Evolutionary conservation across 2,888 invertebrate species (phyloP), one percentile per base, ranked within the genome.

Genomic region (Eristalis arbustorum): DNA sequence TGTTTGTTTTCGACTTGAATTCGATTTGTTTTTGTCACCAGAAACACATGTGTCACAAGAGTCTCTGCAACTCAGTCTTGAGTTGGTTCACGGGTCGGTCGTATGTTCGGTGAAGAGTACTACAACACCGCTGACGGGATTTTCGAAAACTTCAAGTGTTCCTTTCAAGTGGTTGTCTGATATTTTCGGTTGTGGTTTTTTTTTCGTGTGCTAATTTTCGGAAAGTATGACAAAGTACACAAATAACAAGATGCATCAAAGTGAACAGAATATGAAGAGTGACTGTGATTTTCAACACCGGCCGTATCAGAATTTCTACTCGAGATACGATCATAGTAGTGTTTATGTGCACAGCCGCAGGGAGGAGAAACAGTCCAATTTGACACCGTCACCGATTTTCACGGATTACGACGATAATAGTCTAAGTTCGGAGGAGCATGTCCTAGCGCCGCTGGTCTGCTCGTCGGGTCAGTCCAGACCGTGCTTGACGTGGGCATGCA

Each of bases 401-500:
- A 92, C 92, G 75, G 92, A 93, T 87, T 92, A 92, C 88, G 93
- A 93, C 66, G 93, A 93, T 80, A 92, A 93, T 57, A 91, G 90
- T 63, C 91, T 93, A 63, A 91, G 92, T 63, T 92, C 92, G 42
- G 93, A 93, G 88, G 92, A 93, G 84, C 93, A 93, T 89, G 93
- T 93, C 42, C 89, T 93, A 88, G 91, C 93, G 62, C 92, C 94
- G 83, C 89, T 93, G 89, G 90, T 92, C 89, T 92, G 94, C 91
- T 91, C 94, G 90, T 90, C 92, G 83, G 91, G 92, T 4, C 92
- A 92, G 87, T 91, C 91, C 2, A 95, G 97, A 85, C 95, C 97
- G 84, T 99, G 98, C 91, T 94, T 99, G 57, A 95, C 98, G 13
- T 99, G 98, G 98, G 98, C 98, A 2, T 99, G 99, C 93, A 98